Base-by-base conservation (phyloP, 2,888 invertebrate genomes). In the Griposia aprilina region DNA sequence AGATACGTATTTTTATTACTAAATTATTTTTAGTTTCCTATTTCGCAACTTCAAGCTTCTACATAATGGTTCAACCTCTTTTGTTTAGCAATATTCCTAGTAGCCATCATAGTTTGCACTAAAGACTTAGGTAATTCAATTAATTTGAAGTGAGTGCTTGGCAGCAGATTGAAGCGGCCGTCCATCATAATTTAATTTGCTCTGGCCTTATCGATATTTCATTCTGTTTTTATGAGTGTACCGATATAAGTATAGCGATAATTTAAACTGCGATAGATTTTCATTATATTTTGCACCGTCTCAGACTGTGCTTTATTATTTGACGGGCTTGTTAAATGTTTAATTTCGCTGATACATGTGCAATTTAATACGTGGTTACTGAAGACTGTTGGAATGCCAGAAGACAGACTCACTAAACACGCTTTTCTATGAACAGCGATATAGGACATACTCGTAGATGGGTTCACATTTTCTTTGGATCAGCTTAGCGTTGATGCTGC, bases 171-270 rank as follows among this genome's bases (percentile, higher is more conserved):
- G 57, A 59, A 71, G 23, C 67, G 74, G 70, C 41, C 20, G 52
- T 74, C 80, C 13, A 48, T 68, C 74, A 63, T 71, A 68, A 74
- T 84, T 80, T 48, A 36, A 71, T 82, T 71, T 30, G 59, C 36
- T 71, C 36, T 48, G 48, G 67, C 30, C 63, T 72, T 84, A 82
- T 71, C 70, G 67, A 41, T 45, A 79, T 74, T 74, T 71, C 13
- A 59, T 59, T 82, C 41, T 30, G 26, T 50, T 66, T 77, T 60
- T 75, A 82, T 45, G 30, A 52, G 13, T 30, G n/a, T 45, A 66
- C 45, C 57, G 72, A 15, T n/a, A 48, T 69, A 55, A 23, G 68
- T 52, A 15, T 5, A 60, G 10, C 41, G 30, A 41, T 45, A 20
- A 78, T 52, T 69, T 66, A 41, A 78, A 57, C 23, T 26, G 36